Conservation (phyloP, 2,797 vertebrate genomes). For the Cyprinodon diabolis region DNA sequence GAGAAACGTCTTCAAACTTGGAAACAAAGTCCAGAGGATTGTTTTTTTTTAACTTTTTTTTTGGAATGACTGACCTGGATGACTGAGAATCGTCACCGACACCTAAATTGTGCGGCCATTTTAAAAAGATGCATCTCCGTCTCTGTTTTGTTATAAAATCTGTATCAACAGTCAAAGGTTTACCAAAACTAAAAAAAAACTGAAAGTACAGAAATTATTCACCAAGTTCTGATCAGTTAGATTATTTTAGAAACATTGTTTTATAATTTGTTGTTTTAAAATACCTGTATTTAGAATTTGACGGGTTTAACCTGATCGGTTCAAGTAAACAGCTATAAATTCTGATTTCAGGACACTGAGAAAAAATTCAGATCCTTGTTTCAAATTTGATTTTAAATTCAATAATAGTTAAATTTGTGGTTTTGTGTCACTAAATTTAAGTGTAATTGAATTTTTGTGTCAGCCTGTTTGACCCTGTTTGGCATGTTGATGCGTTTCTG, state of each 20-base stretch:
- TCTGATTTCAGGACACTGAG: not conserved
- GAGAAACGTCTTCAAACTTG: too few species aligned
- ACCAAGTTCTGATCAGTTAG: not conserved
- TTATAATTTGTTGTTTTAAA: not conserved
- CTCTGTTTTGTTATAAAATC: not conserved
- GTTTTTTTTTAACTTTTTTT: too few species aligned
- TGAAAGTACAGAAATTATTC: not conserved
- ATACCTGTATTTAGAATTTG: not conserved
- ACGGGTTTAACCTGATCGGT: not conserved
- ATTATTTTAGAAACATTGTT: not conserved
- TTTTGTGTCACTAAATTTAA: slow-evolving; percentile 16
- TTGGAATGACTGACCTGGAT: too few species aligned
- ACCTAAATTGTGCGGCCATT: too few species aligned
- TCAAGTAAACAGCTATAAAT: not conserved
- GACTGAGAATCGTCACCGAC: too few species aligned
- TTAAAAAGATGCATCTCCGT: too few species aligned
- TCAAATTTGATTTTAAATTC: not conserved
- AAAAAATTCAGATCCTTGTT: not conserved
- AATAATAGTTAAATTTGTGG: slow-evolving; percentile 14
- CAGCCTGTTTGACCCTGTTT: slow-evolving; percentile 49
- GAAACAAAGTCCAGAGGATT: too few species aligned
- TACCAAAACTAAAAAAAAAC: not conserved
- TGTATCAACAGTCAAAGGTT: not conserved
- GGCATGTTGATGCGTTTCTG: slow-evolving; percentile 31
- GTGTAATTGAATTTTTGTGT: slow-evolving; percentile 35